phyloP scores from a whole-genome alignment of 2,113 vertebrate genomes.

The Porphyrio hochstetteri region DNA sequence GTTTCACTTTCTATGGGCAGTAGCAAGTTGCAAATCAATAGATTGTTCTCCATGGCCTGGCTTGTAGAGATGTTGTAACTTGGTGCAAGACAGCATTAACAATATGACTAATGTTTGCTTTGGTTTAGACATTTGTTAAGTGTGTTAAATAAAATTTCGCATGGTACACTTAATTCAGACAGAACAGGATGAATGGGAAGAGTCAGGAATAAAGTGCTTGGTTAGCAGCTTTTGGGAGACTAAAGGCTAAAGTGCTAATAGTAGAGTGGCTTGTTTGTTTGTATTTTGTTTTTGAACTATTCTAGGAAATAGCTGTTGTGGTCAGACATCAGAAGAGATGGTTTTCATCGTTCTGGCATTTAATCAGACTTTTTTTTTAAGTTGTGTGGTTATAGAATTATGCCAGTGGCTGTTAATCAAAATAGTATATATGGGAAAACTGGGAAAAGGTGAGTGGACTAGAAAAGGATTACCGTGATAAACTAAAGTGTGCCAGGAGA shows the following conservation, averaged over 20 bases:
- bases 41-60: not conserved
- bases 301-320: not conserved
- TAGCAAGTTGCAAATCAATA: slow-evolving; percentile 28
- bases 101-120: not conserved
- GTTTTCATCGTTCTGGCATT: not conserved
- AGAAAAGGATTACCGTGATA: not conserved
- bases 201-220: not conserved
- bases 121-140: not conserved
- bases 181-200: not conserved
- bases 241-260: not conserved
- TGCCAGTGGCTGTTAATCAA: not conserved
- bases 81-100: not conserved
- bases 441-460: not conserved
- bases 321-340: not conserved
- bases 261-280: not conserved
- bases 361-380: not conserved
- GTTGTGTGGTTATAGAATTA: not conserved
- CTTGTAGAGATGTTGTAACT: not conserved
- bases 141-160: not conserved
- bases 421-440: not conserved
- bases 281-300: not conserved
- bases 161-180: not conserved
- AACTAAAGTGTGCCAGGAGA: not conserved
- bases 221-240: not conserved
- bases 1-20: not conserved